Percentiles rank a stretch among this genome's conserved stretches.
Evolutionary conservation across 35 echinoderm and acorn worm genomes (phyloP).

Genomic region (Heliocidaris tuberculata): DNA sequence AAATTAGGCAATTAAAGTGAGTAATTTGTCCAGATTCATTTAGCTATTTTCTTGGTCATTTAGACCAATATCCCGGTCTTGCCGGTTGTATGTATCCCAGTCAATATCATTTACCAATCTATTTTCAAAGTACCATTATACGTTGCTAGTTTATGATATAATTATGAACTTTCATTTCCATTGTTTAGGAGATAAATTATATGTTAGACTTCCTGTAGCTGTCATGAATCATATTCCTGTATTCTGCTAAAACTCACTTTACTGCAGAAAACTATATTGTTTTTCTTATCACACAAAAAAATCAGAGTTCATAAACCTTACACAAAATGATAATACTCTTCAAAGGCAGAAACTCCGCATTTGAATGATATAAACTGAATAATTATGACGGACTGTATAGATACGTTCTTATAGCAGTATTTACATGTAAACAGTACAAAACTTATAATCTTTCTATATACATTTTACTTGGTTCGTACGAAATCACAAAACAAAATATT

Average conservation of each 20-base stretch:
- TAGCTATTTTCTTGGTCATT: too few relatives aligned
- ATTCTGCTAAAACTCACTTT: background rate
- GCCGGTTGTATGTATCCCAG: too few relatives aligned
- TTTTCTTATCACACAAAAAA: background rate
- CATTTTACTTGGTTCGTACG: background rate
- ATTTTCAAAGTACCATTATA: too few relatives aligned
- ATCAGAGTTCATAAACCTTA: too few relatives aligned
- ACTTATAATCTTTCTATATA: background rate
- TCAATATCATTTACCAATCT: too few relatives aligned
- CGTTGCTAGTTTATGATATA: background rate
- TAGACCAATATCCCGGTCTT: too few relatives aligned
- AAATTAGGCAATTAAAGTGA: too few relatives aligned
- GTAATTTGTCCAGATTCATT: too few relatives aligned
- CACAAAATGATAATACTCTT: too few relatives aligned
- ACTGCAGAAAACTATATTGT: background rate
- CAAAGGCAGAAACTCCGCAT: background rate
- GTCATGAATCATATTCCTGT: background rate
- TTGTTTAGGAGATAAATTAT: background rate
- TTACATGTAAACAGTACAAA: background rate
- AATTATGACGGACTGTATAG: background rate
- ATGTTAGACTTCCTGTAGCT: background rate
- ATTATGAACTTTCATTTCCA: background rate
- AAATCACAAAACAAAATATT: too few relatives aligned
- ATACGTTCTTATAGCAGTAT: background rate
- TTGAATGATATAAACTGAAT: background rate